A percentile compares a stretch with the other conserved stretches of the same genome.
Evolutionary conservation across 1,140 invertebrate genomes (phyloP).

Genomic region (Gonatopus flavifemur): DNA sequence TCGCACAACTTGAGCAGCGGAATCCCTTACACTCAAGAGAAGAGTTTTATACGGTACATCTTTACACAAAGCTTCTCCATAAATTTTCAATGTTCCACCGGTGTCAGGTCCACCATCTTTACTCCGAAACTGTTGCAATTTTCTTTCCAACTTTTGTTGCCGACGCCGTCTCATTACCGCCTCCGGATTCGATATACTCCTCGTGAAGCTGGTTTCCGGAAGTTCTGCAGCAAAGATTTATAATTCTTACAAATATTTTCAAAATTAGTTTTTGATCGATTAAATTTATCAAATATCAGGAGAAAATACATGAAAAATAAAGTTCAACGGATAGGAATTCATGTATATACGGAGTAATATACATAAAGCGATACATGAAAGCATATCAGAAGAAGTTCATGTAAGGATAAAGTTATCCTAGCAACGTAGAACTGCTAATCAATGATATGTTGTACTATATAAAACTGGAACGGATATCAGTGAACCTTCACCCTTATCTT

Average conservation of each 20-base stretch:
- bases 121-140: constrained; percentile 92
- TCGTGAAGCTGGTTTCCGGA: constrained; percentile 96
- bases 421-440: too few relatives aligned
- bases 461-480: too few relatives aligned
- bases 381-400: background rate
- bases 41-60: constrained; percentile 99
- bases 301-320: too few relatives aligned
- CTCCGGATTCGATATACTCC: constrained; percentile 99
- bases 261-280: too few relatives aligned
- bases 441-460: too few relatives aligned
- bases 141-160: constrained; percentile 97
- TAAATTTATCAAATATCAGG: too few relatives aligned
- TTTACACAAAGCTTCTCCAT: constrained; percentile 93
- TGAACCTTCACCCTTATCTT: too few relatives aligned
- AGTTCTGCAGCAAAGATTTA: constrained; percentile 68
- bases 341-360: too few relatives aligned
- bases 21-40: constrained; percentile 89
- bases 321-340: too few relatives aligned
- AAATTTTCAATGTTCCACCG: constrained; percentile 96
- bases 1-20: constrained; percentile 85
- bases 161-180: constrained; percentile 95
- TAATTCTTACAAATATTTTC: constrained; percentile 1
- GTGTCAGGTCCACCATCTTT: constrained; percentile 91
- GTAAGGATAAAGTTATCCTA: too few relatives aligned
- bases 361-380: constrained; percentile 1